Base-by-base conservation (phyloP, 1,140 invertebrate genomes). In the Hestina assimilis region DNA sequence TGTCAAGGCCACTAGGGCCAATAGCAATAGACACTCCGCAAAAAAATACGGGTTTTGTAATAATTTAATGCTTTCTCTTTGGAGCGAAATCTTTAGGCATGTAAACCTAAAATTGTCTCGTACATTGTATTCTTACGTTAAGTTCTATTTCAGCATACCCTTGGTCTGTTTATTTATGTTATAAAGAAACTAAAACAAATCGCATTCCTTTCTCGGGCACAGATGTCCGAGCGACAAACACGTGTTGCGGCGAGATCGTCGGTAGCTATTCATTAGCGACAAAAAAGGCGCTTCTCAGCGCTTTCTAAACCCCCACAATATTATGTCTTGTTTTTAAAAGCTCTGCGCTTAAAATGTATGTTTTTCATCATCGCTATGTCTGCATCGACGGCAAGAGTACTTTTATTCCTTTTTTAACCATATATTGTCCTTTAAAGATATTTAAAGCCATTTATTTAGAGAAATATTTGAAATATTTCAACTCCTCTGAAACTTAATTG, bases 121-220 rank as follows among this genome's bases (percentile, higher is more conserved):
- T 31, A 9, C 12, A 11, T 11, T 4, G 1, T 31, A 31, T 31
- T 28, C 8, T 5, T 4, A 33, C 1, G 4, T 33, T 35, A 2
- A 2, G 11, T n/a, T 3, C 7, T 35, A 8, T 8, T 35, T 35
- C 9, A 19, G 15, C 19, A 1, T 38, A 38, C 6, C 14, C 14
- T 19, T 19, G n/a, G 15, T 20, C 8, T 17, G 40, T 59, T 45
- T 59, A 33, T 38, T 51, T 38, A 38, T 23, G 21, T 48, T 52
- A 40, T 26, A 51, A 51, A 52, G 28, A 40, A 52, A 59, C 53
- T 47, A 56, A 47, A 56, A 56, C 35, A 40, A 26, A 14, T 11
- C n/a, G 29, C 56, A 52, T 59, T 59, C 56, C 56, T 40, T 6
- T 47, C 26, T 3, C 40, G 33, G 4, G 33, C 33, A 23, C 55